Conservation (phyloP, 2,113 vertebrate genomes). For the Columba livia region DNA sequence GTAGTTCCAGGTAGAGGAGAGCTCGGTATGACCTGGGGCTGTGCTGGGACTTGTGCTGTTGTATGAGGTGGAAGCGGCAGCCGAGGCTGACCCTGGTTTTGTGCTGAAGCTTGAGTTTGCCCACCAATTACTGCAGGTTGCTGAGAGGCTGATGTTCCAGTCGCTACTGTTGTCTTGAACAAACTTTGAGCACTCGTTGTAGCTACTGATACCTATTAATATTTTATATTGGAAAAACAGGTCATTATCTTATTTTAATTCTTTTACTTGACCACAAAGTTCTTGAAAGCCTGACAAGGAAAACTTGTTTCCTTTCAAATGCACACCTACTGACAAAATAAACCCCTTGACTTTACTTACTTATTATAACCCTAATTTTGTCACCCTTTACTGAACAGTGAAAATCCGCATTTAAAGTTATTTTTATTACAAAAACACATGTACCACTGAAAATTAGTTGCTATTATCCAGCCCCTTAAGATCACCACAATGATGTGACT, state of each 20-base stretch:
- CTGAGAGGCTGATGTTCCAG: constrained; percentile 75
- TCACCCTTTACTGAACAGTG: neutral
- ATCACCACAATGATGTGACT: neutral
- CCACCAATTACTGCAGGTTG: constrained; percentile 66
- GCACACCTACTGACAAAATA: neutral
- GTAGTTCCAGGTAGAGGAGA: constrained; percentile 76
- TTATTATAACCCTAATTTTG: neutral
- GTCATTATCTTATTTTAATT: neutral
- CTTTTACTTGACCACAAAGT: neutral
- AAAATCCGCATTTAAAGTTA: neutral
- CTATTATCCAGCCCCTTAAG: neutral
- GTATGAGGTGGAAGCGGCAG: constrained; percentile 29
- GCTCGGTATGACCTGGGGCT: constrained; percentile 64
- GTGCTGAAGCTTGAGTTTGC: constrained; percentile 54
- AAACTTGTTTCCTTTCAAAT: neutral
- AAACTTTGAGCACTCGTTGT: neutral
- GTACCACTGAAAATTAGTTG: neutral
- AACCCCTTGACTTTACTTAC: neutral
- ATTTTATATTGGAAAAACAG: neutral
- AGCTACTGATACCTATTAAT: constrained; percentile 31
- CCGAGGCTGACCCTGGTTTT: constrained; percentile 51
- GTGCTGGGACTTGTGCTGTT: constrained; percentile 40
- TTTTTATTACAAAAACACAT: neutral
- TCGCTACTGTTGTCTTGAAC: constrained; percentile 59
- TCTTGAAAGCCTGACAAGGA: neutral